Percentiles rank a stretch among this genome's conserved stretches.
Evolutionary conservation across 2,113 vertebrate genomes (phyloP).

Genomic region (Ginglymostoma cirratum): DNA sequence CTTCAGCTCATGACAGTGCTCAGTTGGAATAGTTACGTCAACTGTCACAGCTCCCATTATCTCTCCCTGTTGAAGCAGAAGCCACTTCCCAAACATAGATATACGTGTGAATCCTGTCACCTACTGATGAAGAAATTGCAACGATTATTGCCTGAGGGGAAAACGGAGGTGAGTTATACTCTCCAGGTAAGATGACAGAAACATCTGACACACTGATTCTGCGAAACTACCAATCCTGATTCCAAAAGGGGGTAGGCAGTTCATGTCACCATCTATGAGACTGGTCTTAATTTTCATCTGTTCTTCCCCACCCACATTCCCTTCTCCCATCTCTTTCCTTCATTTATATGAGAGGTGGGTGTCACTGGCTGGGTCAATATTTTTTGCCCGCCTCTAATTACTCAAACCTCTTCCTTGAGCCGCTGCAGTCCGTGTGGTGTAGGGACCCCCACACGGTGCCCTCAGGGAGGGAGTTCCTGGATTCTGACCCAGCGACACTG

Average conservation of each 20-base stretch:
- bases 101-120: conserved; percentile 56
- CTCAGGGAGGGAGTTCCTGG: no score
- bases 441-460: no score
- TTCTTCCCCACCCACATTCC: not conserved
- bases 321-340: not conserved
- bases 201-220: not conserved
- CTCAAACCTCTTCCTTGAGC: no score
- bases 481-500: no score
- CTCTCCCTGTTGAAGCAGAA: not conserved
- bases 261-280: not conserved
- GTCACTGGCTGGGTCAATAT: no score
- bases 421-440: no score
- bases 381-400: no score
- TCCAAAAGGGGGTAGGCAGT: not conserved
- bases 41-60: no score
- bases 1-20: no score
- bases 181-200: not conserved
- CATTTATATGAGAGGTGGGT: no score
- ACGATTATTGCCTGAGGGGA: conserved; percentile 47
- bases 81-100: conserved; percentile 37
- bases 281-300: not conserved
- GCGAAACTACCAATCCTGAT: not conserved
- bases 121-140: conserved; percentile 54
- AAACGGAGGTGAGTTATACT: conserved; percentile 56
- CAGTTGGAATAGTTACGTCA: no score